Conservation (phyloP, 2,113 vertebrate species). For the Numida meleagris region DNA sequence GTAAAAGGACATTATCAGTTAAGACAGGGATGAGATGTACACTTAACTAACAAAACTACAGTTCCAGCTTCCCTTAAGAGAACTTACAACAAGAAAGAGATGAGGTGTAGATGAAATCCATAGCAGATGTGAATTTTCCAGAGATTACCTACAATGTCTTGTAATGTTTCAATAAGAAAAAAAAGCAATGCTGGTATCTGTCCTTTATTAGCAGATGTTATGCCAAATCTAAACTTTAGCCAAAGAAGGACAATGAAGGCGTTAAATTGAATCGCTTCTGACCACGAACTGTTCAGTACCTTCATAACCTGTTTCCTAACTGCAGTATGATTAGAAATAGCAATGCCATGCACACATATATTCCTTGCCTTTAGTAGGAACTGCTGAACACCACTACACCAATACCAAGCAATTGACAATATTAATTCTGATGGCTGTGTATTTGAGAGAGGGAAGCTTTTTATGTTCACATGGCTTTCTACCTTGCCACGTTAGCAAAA, state of each 20-base stretch:
- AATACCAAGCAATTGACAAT: accelerated
- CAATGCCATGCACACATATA: accelerated
- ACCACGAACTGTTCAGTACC: neutral
- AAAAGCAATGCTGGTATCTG: neutral
- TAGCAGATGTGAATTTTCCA: neutral
- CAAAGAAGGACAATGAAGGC: neutral
- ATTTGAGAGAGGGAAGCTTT: neutral
- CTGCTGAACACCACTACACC: neutral
- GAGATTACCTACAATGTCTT: neutral
- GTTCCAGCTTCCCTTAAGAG: neutral
- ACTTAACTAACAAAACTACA: neutral
- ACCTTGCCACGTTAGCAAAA: neutral
- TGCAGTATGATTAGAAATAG: neutral
- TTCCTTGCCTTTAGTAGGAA: neutral
- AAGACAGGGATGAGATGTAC: neutral
- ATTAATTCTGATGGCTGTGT: accelerated
- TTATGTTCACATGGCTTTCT: neutral
- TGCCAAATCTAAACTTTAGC: neutral
- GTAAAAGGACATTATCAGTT: neutral
- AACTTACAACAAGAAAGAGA: neutral
- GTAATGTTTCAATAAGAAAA: neutral
- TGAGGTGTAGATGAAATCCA: neutral
- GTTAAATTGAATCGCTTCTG: neutral
- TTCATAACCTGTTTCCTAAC: neutral
- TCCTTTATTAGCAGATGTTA: neutral